Evolutionary conservation across 1,140 invertebrate species (phyloP).

Genomic region (Caenorhabditis briggsae): DNA sequence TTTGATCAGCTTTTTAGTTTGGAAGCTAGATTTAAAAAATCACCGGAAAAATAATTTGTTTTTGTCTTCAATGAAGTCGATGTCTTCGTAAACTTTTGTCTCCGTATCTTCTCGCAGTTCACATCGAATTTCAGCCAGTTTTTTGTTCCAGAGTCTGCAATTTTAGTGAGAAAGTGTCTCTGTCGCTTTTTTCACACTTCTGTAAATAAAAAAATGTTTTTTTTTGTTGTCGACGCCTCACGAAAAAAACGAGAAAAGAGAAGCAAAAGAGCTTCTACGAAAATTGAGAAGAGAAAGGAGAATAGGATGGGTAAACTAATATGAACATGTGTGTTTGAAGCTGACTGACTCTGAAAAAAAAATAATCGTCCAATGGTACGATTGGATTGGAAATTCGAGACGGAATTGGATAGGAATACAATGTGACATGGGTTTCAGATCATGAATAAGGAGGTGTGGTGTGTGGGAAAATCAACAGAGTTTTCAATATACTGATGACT

Average conservation of each 20-base stretch:
- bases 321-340: slow-evolving; percentile 45
- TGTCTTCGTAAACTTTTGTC: slow-evolving; percentile 7
- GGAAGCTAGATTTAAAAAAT: neutral
- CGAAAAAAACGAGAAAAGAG: no score
- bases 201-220: slow-evolving; percentile 46
- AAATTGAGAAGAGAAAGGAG: slow-evolving; percentile 21
- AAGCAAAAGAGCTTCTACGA: slow-evolving; percentile 27
- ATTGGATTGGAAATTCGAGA: neutral
- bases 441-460: no score
- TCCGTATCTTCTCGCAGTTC: neutral
- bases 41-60: neutral
- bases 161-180: slow-evolving; percentile 13
- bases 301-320: slow-evolving; percentile 14
- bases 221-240: neutral
- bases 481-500: no score
- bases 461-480: no score
- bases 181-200: slow-evolving; percentile 28
- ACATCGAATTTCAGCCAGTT: slow-evolving; percentile 42
- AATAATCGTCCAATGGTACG: neutral
- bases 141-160: no score
- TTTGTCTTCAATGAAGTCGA: neutral
- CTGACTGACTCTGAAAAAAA: neutral
- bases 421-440: no score
- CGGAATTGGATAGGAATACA: neutral
- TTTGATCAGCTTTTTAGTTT: no score